Evolutionary conservation across 2,888 invertebrate genomes (phyloP), one percentile per base, ranked within the genome.

Genomic region (Drosophila austrosaltans): DNA sequence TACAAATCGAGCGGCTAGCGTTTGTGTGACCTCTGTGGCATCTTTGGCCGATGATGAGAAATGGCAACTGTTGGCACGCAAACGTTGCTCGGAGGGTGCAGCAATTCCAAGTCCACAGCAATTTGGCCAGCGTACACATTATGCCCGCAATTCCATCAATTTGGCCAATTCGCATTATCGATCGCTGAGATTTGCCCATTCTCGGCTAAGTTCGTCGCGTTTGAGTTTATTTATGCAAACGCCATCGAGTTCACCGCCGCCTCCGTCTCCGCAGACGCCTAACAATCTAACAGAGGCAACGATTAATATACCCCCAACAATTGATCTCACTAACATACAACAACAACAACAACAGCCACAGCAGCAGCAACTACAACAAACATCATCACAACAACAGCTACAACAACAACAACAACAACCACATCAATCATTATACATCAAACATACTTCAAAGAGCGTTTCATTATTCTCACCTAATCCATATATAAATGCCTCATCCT

Each of bases 41-140:
- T 77, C 89, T 25, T 66, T 89, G 53, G 87, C 90, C 48, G 92
- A 92, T 76, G 92, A 92, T 72, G 92, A 92, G 78, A 92, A 92
- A 76, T 92, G 92, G 92, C 91, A 92, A 76, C 78, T 92, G 73
- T 75, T 92, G 63, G 89, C 91, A 66, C 92, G 91, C 28, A 92
- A 92, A 75, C 91, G 92, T 10, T 90, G 91, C 72, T 91, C 91
- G 16, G 91, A 91, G 54, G 91, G 91, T 1, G 69, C 87, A 0
- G 83, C 78, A 0, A 53, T 86, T 22, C 54, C 86, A 10, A 16
- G 32, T 20, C 58, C 69, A 3, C 89, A 88, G 64, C 82, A 85
- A 66, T 89, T 82, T 48, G 85, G 83, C 62, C 89, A 81, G 70
- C 91, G 90, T n/a, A 90, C 89, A 10, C 92, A 92, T 66, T 92